Evolutionary conservation across 2,113 vertebrate genomes (phyloP), one percentile per base, ranked within the genome.

Genomic region (Nyctereutes procyonoides): DNA sequence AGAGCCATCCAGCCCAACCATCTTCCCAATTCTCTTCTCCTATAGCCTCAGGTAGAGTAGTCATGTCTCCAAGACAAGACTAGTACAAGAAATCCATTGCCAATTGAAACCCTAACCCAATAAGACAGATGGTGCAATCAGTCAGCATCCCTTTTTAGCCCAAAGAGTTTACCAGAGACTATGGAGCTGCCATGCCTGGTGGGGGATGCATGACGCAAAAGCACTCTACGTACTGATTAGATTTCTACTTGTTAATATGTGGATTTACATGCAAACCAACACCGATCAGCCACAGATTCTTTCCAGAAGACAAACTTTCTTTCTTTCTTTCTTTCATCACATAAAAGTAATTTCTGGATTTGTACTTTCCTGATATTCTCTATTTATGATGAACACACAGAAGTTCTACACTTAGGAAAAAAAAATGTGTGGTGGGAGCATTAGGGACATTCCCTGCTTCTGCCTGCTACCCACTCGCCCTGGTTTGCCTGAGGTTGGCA

Each of bases 151-250:
- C 71, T 63, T 65, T 48, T 81, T 20, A 69, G 67, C 51, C 51
- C 43, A 38, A 3, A 26, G 53, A 89, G 65, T 43, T 74, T 55
- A 74, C 9, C 14, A 43, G 58, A 48, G 38, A 20, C n/a, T 14
- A 14, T 0, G 35, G 67, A 35, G 48, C 28, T 62, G 69, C 22
- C 48, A 22, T 0, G 60, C 85, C 43, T 58, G 30, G 43, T 9
- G 26, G 56, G 10, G 19, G 48, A 26, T 0, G 43, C n/a, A 8
- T 4, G 8, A 48, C 0, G 76, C 62, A 38, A 7, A 65, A 43
- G 30, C 7, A 2, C 7, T 16, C 13, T 24, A 3, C 2, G 2
- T 1, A 8, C 4, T 1, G 56, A 35, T 22, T 15, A 32, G 62
- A 28, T 43, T 60, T 62, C 69, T 77, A 7, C 63, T 28, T 26